A percentile compares a stretch with the other conserved stretches of the same genome.
These are phyloP conservation scores for Pogonophryne albipinna DNA, from an alignment of 2,797 vertebrate genomes.

Conservation along the genomic window DNA sequence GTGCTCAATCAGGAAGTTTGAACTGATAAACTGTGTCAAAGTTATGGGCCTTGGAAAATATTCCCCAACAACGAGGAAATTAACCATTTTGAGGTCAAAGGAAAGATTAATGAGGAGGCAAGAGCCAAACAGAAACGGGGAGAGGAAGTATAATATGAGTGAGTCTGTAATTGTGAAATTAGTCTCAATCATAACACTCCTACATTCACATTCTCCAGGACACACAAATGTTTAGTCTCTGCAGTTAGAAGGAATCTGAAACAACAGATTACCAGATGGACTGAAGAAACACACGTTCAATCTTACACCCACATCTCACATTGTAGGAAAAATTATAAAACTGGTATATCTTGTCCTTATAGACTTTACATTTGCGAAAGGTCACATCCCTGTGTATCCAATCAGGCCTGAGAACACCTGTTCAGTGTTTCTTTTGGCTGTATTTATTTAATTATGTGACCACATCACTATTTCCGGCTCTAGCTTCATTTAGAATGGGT, in stretches of 20 bases:
- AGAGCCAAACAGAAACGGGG: slow-evolving; percentile 22
- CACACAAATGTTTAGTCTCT: slow-evolving; percentile 42
- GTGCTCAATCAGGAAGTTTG: too few relatives aligned
- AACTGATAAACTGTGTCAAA: too few relatives aligned
- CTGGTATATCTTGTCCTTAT: neutral
- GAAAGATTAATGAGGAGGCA: slow-evolving; percentile 39
- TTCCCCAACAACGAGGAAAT: slow-evolving; percentile 5
- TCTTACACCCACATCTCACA: neutral
- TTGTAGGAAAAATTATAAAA: neutral
- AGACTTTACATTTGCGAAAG: neutral
- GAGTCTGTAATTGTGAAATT: slow-evolving; percentile 45
- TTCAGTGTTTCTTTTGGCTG: slow-evolving; percentile 21
- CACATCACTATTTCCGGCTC: slow-evolving; percentile 31
- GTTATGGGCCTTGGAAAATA: too few relatives aligned
- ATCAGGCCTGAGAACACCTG: slow-evolving; percentile 47
- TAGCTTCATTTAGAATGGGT: slow-evolving; percentile 45
- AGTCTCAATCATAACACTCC: slow-evolving; percentile 42
- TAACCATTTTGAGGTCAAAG: slow-evolving; percentile 6
- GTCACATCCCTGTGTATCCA: neutral
- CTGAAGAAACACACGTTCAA: slow-evolving; percentile 10
- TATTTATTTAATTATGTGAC: slow-evolving; percentile 46
- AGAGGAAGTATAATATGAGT: slow-evolving; percentile 24
- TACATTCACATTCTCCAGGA: slow-evolving; percentile 34
- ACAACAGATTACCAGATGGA: slow-evolving; percentile 9
- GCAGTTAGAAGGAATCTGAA: slow-evolving; percentile 22